A percentile compares a stretch with the other conserved stretches of the same genome.
These are phyloP conservation scores for Neotoma lepida DNA, from an alignment of 2,113 vertebrate species.

Conservation along the genomic window DNA sequence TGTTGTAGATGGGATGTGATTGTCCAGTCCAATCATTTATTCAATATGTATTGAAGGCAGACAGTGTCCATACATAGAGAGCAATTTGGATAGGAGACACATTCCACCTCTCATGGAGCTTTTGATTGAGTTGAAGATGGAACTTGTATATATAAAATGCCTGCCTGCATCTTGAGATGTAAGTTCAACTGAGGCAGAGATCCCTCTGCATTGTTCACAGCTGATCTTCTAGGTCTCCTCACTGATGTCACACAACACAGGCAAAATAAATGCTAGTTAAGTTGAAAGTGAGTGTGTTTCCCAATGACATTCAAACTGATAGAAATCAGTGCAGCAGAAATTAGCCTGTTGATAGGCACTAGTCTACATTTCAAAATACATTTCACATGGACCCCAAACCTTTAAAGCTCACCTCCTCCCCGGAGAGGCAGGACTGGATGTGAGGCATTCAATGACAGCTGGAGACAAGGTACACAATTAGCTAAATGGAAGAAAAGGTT, in stretches of 20 bases:
- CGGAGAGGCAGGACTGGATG: not conserved
- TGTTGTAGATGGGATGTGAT: not conserved
- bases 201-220: not conserved
- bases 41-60: not conserved
- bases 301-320: not conserved
- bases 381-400: accelerated
- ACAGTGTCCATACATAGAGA: not conserved
- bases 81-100: not conserved
- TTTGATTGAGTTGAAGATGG: not conserved
- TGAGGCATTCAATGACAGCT: not conserved
- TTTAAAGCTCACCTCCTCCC: not conserved
- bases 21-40: not conserved
- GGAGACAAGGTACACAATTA: not conserved
- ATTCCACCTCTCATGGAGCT: accelerated
- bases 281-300: not conserved
- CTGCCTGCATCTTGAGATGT: not conserved
- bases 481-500: not conserved
- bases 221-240: not conserved
- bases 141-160: accelerated
- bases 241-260: not conserved
- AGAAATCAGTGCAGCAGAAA: not conserved
- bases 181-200: not conserved
- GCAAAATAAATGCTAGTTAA: not conserved
- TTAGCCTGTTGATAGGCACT: not conserved
- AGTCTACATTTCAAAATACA: not conserved